phyloP scores from a whole-genome alignment of 2,888 invertebrate genomes.

The Scaptomyza cyrtandrae region DNA sequence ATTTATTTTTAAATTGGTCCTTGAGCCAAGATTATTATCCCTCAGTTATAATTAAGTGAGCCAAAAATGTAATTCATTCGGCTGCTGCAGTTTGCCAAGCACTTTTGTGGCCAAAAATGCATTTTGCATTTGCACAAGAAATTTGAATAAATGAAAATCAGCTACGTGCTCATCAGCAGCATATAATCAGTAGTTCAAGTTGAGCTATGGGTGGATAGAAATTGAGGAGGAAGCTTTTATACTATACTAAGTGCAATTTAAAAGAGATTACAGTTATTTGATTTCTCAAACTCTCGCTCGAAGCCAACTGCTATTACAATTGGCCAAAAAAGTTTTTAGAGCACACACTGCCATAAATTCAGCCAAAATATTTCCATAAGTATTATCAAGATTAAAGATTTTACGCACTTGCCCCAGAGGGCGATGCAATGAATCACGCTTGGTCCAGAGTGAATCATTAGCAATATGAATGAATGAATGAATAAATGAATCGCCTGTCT shows the following conservation, averaged over 20 bases:
- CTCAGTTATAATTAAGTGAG: constrained; percentile 50
- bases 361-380: constrained; percentile 41
- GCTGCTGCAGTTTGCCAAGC: constrained; percentile 68
- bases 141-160: constrained; percentile 44
- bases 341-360: constrained; percentile 64
- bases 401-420: constrained; percentile 47
- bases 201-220: constrained; percentile 8
- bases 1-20: constrained; percentile 35
- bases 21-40: constrained; percentile 37
- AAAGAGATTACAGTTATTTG: constrained; percentile 79
- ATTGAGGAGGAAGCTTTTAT: constrained; percentile 11
- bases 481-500: constrained; percentile 61
- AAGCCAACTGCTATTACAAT: constrained; percentile 13
- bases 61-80: constrained; percentile 50
- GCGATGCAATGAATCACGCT: constrained; percentile 46
- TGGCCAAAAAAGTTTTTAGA: constrained; percentile 50
- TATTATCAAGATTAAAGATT: constrained; percentile 52
- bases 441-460: constrained; percentile 51
- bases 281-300: constrained; percentile 50
- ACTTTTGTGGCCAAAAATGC: constrained; percentile 67
- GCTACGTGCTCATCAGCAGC: constrained; percentile 76
- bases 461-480: constrained; percentile 40
- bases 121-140: constrained; percentile 57
- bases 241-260: constrained; percentile 59
- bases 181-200: constrained; percentile 57